Evolutionary conservation across 2,797 vertebrate species (phyloP).

Genomic region (Fratercula arctica): DNA sequence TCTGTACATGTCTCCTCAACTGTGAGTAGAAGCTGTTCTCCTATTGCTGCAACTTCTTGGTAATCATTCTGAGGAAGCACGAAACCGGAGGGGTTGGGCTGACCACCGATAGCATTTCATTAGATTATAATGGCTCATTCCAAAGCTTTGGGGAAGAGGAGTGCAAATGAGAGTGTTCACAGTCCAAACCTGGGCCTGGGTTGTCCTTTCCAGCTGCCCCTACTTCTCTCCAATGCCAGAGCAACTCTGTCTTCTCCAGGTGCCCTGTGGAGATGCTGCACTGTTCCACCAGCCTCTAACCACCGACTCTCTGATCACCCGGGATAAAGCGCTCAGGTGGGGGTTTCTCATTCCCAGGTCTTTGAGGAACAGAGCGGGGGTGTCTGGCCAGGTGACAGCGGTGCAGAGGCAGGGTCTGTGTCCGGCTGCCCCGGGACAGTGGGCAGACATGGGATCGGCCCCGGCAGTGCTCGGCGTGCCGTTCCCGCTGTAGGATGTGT

Average conservation of each 20-base stretch:
- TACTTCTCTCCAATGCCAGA: neutral
- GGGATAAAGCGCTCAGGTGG: accelerated
- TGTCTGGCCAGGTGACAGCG: neutral
- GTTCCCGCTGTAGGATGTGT: neutral
- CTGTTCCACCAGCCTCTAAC: neutral
- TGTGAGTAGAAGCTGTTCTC: neutral
- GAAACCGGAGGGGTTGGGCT: neutral
- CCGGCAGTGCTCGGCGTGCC: accelerated
- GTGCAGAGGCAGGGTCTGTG: neutral
- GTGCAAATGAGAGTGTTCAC: neutral
- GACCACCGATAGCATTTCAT: neutral
- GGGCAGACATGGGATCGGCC: neutral
- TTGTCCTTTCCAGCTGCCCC: neutral
- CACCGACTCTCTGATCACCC: accelerated
- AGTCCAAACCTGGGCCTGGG: neutral
- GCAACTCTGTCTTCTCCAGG: neutral
- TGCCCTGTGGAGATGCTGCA: neutral
- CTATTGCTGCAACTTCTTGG: neutral
- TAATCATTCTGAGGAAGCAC: accelerated
- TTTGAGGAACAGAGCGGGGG: too few relatives aligned
- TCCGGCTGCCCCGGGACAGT: accelerated
- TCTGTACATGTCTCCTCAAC: accelerated
- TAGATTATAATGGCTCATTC: too few relatives aligned
- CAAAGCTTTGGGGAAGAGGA: neutral
- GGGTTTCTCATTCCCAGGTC: neutral